These are phyloP conservation scores for Nibea coibor DNA, from an alignment of 2,113 vertebrate species.

Conservation along the genomic window DNA sequence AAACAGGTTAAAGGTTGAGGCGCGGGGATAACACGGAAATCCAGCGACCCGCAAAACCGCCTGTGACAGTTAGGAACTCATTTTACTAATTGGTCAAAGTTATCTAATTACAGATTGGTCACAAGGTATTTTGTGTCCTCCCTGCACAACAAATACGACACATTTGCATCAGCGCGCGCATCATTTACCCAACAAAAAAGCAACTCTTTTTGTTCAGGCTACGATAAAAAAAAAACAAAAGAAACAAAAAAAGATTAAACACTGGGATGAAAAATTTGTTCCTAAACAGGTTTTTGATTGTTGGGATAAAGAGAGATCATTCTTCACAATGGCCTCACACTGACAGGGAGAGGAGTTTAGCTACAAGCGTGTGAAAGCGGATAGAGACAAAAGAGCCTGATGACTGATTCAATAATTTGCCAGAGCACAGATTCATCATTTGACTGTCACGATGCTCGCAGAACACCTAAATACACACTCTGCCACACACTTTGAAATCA, in stretches of 20 bases:
- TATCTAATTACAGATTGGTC: slow-evolving; percentile 76
- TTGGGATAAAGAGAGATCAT: slow-evolving; percentile 13
- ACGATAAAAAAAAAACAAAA: not conserved
- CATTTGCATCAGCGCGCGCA: not conserved
- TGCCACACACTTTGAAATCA: slow-evolving; percentile 29
- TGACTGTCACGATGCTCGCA: slow-evolving; percentile 2
- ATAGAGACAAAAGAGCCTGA: slow-evolving; percentile 44
- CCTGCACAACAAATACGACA: slow-evolving; percentile 28
- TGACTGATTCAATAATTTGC: slow-evolving; percentile 13
- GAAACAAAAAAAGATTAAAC: not conserved
- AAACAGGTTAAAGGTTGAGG: slow-evolving; percentile 56
- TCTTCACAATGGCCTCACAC: slow-evolving; percentile 24
- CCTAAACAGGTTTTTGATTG: slow-evolving; percentile 19
- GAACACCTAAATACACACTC: slow-evolving; percentile 2
- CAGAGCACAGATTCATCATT: slow-evolving; percentile 26
- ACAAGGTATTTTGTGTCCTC: slow-evolving; percentile 44
- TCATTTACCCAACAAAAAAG: not conserved
- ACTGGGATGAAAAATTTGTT: not conserved
- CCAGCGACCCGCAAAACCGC: slow-evolving; percentile 69
- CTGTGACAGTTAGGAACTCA: slow-evolving; percentile 75
- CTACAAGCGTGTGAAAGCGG: slow-evolving; percentile 36
- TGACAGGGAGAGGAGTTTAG: slow-evolving; percentile 44
- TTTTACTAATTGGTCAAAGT: slow-evolving; percentile 83
- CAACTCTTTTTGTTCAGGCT: not conserved
- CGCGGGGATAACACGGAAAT: slow-evolving; percentile 42